Percentiles rank a stretch among this genome's conserved stretches.
Evolutionary conservation across 2,888 invertebrate species (phyloP).

Genomic region (Lasioglossum figueresi): DNA sequence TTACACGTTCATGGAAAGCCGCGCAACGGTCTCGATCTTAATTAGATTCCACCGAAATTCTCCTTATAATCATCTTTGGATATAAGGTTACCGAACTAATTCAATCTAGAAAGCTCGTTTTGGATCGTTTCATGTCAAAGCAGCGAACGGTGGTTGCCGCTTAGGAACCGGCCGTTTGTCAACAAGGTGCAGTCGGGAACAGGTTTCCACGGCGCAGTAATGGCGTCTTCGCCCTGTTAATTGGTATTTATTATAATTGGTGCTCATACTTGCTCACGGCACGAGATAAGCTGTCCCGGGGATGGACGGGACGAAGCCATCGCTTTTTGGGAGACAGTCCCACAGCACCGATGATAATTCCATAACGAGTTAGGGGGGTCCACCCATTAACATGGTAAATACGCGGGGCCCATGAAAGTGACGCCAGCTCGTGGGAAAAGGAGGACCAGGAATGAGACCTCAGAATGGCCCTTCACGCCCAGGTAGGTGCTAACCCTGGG

Average conservation of each 20-base stretch:
- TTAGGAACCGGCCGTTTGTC: slow-evolving; percentile 61
- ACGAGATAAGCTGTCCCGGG: slow-evolving; percentile 61
- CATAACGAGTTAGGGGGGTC: slow-evolving; percentile 74
- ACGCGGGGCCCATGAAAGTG: slow-evolving; percentile 65
- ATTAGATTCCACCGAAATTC: slow-evolving; percentile 28
- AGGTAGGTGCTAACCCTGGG: slow-evolving; percentile 67
- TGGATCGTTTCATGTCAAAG: slow-evolving; percentile 51
- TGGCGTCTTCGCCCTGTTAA: slow-evolving; percentile 80
- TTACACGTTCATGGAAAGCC: background rate
- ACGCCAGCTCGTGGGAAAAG: slow-evolving; percentile 72
- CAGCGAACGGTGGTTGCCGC: slow-evolving; percentile 28
- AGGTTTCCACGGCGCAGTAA: slow-evolving; percentile 68
- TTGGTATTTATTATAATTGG: slow-evolving; percentile 84
- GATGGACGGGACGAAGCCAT: slow-evolving; percentile 58
- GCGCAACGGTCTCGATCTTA: slow-evolving; percentile 4
- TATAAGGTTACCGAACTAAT: slow-evolving; percentile 42
- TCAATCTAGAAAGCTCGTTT: slow-evolving; percentile 40
- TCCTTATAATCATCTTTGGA: slow-evolving; percentile 12
- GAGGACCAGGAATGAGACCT: slow-evolving; percentile 63
- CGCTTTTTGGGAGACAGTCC: slow-evolving; percentile 44
- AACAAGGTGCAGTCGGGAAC: slow-evolving; percentile 60
- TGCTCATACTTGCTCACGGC: slow-evolving; percentile 74
- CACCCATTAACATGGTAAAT: slow-evolving; percentile 78
- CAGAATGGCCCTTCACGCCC: slow-evolving; percentile 65
- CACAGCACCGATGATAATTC: slow-evolving; percentile 73